phyloP scores from a whole-genome alignment of 2,797 vertebrate genomes.

The Cossypha dichroa region DNA sequence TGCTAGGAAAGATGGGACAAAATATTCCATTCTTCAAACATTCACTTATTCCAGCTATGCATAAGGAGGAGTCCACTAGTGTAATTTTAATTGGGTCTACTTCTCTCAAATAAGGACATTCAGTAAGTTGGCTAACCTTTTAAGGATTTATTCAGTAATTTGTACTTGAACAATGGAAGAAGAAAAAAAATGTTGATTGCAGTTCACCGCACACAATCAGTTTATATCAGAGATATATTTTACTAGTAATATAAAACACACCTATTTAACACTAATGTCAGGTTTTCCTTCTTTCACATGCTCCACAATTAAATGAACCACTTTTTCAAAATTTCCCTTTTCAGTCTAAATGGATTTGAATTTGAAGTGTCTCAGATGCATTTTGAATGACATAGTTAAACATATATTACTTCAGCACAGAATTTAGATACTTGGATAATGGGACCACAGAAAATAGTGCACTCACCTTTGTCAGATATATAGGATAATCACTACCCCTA shows the following conservation, averaged over 20 bases:
- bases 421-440: not conserved
- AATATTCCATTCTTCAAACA: not conserved
- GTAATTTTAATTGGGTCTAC: not conserved
- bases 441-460: not conserved
- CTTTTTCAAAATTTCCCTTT: fast-evolving
- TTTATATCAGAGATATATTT: not conserved
- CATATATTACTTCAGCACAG: not conserved
- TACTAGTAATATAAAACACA: not conserved
- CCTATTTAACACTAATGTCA: not conserved
- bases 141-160: not conserved
- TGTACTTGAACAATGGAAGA: not conserved
- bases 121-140: not conserved
- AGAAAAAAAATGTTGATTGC: not conserved
- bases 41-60: not conserved
- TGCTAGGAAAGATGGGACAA: not conserved
- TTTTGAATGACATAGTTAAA: not conserved
- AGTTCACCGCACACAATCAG: not conserved
- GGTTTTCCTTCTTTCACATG: not conserved
- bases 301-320: not conserved
- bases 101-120: not conserved
- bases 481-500: not conserved
- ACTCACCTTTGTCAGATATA: not conserved
- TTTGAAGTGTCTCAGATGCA: not conserved
- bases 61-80: not conserved
- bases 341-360: not conserved